Conservation (phyloP, 2,888 invertebrate genomes). For the Anthophora plumipes region DNA sequence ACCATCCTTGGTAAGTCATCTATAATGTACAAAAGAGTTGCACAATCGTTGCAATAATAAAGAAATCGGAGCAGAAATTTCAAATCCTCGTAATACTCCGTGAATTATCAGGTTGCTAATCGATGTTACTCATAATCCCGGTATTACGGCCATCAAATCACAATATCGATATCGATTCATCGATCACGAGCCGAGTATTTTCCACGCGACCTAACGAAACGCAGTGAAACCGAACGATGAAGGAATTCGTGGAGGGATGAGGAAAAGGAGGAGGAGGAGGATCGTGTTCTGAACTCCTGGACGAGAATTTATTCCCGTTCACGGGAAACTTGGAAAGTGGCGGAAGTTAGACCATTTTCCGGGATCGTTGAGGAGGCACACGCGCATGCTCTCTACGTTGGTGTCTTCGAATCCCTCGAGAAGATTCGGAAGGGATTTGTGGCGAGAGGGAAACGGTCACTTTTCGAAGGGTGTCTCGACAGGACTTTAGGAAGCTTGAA, state of each 20-base stretch:
- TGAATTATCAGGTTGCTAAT: too few relatives aligned
- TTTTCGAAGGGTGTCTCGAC: slow-evolving; percentile 30
- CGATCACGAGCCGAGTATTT: slow-evolving; percentile 11
- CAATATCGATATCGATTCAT: slow-evolving; percentile 14
- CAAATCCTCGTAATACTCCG: too few relatives aligned
- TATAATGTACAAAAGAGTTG: too few relatives aligned
- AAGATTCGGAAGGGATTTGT: slow-evolving; percentile 56
- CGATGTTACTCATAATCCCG: slow-evolving; percentile 9
- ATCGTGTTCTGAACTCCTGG: slow-evolving; percentile 2
- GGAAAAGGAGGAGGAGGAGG: too few relatives aligned
- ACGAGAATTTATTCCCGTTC: slow-evolving; percentile 59
- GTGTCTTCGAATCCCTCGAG: slow-evolving; percentile 37
- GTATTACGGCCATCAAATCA: too few relatives aligned
- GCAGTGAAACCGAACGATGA: not conserved
- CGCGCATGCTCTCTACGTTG: slow-evolving; percentile 11
- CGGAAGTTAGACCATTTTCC: slow-evolving; percentile 37
- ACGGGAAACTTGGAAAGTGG: slow-evolving; percentile 46
- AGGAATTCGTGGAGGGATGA: slow-evolving; percentile 38
- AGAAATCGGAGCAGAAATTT: too few relatives aligned
- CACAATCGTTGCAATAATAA: too few relatives aligned
- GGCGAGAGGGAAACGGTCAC: slow-evolving; percentile 48
- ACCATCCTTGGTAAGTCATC: too few relatives aligned
- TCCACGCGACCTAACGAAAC: slow-evolving; percentile 14
- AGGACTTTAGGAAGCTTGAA: slow-evolving; percentile 37
- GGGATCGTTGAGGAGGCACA: slow-evolving; percentile 2